phyloP scores from a whole-genome alignment of 2,113 vertebrate genomes.

The Oriolus oriolus region DNA sequence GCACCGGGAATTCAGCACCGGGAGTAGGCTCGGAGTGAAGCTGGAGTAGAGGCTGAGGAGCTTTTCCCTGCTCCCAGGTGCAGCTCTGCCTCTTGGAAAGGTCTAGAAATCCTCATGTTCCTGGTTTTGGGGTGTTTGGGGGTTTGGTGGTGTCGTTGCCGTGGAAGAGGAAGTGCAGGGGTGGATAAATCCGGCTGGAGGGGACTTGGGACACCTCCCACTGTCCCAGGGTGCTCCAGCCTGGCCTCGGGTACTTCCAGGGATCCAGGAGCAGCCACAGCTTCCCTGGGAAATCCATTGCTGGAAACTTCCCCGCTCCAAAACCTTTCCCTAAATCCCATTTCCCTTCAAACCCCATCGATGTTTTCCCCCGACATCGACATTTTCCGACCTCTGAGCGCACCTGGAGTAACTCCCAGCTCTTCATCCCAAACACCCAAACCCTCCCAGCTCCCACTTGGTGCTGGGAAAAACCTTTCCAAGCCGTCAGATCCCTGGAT shows the following conservation, averaged over 20 bases:
- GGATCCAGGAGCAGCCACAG: neutral
- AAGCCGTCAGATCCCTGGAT: neutral
- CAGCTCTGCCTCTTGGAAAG: neutral
- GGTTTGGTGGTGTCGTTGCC: fast-evolving
- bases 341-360: fast-evolving
- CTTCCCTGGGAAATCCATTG: neutral
- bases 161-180: neutral
- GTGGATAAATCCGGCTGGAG: neutral
- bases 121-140: neutral
- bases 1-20: neutral
- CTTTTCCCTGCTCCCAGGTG: neutral
- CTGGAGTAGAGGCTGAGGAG: neutral
- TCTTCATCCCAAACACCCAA: neutral
- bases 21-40: neutral
- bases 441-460: neutral
- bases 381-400: neutral
- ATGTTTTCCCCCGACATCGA: neutral
- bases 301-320: neutral
- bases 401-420: fast-evolving
- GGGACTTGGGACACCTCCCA: neutral
- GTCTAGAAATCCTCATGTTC: neutral
- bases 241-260: neutral
- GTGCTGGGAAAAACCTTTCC: neutral
- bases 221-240: too few species aligned
- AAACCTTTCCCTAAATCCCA: neutral